Evolutionary conservation across 2,888 invertebrate genomes (phyloP), one percentile per base, ranked within the genome.

Genomic region (Protonemura montana): DNA sequence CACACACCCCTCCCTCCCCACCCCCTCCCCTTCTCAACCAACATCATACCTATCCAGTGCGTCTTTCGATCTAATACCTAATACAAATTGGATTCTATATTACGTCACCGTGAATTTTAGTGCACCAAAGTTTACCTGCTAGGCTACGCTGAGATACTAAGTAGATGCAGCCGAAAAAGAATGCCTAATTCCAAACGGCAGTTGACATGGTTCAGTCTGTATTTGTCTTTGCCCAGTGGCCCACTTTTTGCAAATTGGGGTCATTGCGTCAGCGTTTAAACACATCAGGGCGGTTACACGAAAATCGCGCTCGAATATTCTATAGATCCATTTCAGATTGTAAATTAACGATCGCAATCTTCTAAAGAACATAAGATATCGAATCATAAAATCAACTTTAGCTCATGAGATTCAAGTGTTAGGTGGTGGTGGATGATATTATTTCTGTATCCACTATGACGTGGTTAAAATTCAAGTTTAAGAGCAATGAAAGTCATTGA

Each of bases 401-500:
- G 59, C 59, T 2, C 2, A 26, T 5, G 10, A 26, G 27, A 13
- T 16, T 78, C 13, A 78, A 21, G 5, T 10, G 27, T 0, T 25
- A 78, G 26, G 21, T 76, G 21, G 26, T 25, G 21, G 21, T 76
- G 5, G 21, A 76, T 76, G 26, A 27, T 78, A 26, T 78, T 78
- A 78, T 78, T 78, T 26, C 0, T 78, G 26, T 78, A 78, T 78
- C 28, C 27, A 6, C 27, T 13, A 76, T 78, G 26, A 27, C 28
- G 78, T 78, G 10, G 28, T 21, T 78, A 6, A 80, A 30, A n/a
- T 81, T 81, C 81, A 81, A 81, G 81, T 84, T 84, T 59, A 59
- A 76, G 27, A 59, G 28, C 42, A 16, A 84, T 84, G 84, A 84
- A 84, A 84, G 84, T 76, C 84, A 84, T 84, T 86, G 82, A 86